Base-by-base conservation (phyloP, 2,113 vertebrate species). In the Herpetotheres cachinnans region DNA sequence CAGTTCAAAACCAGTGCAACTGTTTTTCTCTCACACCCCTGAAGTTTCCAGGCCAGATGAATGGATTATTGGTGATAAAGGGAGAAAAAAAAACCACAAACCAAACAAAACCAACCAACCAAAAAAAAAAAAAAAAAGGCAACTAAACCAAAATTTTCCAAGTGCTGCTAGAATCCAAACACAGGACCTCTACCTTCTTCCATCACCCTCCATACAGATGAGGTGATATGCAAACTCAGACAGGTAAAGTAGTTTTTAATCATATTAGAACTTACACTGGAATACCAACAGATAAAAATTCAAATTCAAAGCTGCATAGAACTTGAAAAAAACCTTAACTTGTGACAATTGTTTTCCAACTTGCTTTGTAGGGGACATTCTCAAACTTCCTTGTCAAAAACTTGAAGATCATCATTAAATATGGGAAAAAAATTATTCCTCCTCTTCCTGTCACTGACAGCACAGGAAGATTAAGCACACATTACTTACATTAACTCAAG, bases 401-500 rank as follows among this genome's bases (percentile, higher is more conserved):
- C 34, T 27, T 87, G 46, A 81, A 54, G 13, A 87, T 54, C 44
- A 65, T 46, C 49, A 85, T 87, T 69, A 93, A 91, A 79, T 76
- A 93, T 3, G 27, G 69, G 49, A 44, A 89, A 83, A 82, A 80
- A 82, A 79, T 3, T 61, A 56, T 58, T 87, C 62, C 63, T 94
- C 38, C 84, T 96, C 84, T 93, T 93, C 89, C 95, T 95, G 94
- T 56, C 58, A 73, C 74, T 82, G 81, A 82, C 89, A 93, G 82
- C 47, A 63, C 5, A 85, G 32, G 46, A 94, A 93, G 78, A 95
- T 82, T 88, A 96, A 95, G 84, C 62, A 86, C 70, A 76, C 32
- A 70, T 69, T 93, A 95, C 74, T 95, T 59, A 19, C 3, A 76
- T 62, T 96, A 96, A 91, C 96, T 82, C 87, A 85, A 94, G 84